Evolutionary conservation across 2,888 invertebrate genomes (phyloP), one percentile per base, ranked within the genome.

Genomic region (Leptarthrus brevirostris): DNA sequence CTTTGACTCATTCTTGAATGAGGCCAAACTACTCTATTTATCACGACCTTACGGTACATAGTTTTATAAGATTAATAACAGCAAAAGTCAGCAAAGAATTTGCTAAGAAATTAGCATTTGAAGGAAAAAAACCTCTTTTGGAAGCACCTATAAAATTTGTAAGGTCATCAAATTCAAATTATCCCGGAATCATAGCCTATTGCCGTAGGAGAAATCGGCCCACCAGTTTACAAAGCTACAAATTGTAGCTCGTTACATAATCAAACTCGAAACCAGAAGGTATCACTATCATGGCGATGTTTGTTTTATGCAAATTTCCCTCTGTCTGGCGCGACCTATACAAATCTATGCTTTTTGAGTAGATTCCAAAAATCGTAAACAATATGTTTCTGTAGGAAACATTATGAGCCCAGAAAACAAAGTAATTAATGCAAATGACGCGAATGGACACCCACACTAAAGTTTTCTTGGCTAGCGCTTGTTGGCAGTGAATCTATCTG

Each of bases 251-350:
- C n/a, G 16, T 56, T 56, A 30, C 56, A 56, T 56, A 56, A 56
- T 16, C 24, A 56, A 30, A 6, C 16, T n/a, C 56, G 14, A 10
- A 30, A 56, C 56, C 26, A 56, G 30, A 12, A 6, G 30, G 30
- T 56, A 56, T 56, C 56, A 16, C 14, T 26, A 26, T 30, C 8
- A n/a, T 30, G 30, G 26, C 26, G 16, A 56, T 30, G 56, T 56
- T 56, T 24, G 16, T 56, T 30, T 56, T 56, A 56, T 56, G 56
- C 56, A 56, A 56, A 56, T 56, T 24, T 18, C 56, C 14, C 24
- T 56, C 30, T 26, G 26, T 56, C 26, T 24, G 14, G 20, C 22
- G 22, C 53, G 24, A 20, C 1, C 22, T 10, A 5, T 8, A 14
- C 3, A 14, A 24, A 26, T 14, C 56, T 26, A 16, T 8, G 56